Evolutionary conservation across 2,113 vertebrate genomes (phyloP).

Genomic region (Sterrhoptilus dennistouni): DNA sequence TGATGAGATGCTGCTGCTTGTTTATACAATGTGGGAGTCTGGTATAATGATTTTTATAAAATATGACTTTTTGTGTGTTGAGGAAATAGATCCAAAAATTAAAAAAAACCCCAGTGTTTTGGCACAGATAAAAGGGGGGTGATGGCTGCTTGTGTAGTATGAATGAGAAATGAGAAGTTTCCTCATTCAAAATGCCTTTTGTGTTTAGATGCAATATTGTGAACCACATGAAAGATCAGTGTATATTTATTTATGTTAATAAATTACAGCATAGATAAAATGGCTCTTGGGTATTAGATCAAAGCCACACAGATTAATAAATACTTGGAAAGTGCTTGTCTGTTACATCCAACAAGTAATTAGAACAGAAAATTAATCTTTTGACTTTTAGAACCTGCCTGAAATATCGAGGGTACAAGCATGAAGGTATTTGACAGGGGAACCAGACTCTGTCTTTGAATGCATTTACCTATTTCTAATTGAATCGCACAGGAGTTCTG

Average conservation of each 20-base stretch:
- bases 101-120: background rate
- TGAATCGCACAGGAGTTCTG: constrained; percentile 24
- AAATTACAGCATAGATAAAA: constrained; percentile 13
- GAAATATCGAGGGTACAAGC: background rate
- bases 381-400: constrained; percentile 5
- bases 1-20: background rate
- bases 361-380: constrained; percentile 30
- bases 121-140: background rate
- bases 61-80: background rate
- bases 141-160: background rate
- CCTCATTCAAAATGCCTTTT: background rate
- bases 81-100: background rate
- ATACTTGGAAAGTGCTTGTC: background rate
- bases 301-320: constrained; percentile 8
- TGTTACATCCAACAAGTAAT: constrained; percentile 28
- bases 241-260: constrained; percentile 10
- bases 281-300: background rate
- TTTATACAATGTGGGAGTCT: background rate
- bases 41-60: background rate
- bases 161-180: background rate
- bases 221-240: background rate
- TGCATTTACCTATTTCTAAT: constrained; percentile 26
- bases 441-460: constrained; percentile 2
- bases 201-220: background rate
- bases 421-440: background rate